These are phyloP conservation scores for Cardinalis cardinalis DNA, from an alignment of 2,113 vertebrate genomes.

Conservation along the genomic window DNA sequence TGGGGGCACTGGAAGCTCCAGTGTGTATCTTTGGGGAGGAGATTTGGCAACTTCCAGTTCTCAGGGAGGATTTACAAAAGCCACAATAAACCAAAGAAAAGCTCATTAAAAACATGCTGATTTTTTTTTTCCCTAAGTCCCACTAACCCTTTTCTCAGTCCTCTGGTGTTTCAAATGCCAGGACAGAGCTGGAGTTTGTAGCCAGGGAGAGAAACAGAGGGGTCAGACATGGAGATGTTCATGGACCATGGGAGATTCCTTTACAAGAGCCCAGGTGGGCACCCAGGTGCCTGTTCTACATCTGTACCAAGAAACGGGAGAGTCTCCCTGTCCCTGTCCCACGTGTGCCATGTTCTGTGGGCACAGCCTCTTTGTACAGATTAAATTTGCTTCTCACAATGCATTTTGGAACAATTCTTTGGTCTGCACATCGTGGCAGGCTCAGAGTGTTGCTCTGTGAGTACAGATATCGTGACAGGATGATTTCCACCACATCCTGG, in stretches of 20 bases:
- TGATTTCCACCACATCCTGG: background rate
- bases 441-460: background rate
- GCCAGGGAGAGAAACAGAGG: background rate
- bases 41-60: conserved; percentile 46
- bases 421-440: accelerated
- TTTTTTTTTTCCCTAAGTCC: background rate
- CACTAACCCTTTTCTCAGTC: background rate
- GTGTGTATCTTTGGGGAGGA: background rate
- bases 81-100: conserved; percentile 63
- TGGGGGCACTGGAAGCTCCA: conserved; percentile 31
- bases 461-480: accelerated
- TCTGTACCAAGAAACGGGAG: accelerated
- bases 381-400: background rate
- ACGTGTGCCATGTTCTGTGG: accelerated
- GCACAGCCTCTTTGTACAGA: background rate
- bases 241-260: background rate
- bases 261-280: background rate
- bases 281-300: background rate
- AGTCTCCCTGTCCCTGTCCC: accelerated
- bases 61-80: conserved; percentile 53
- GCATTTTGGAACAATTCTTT: background rate
- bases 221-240: background rate
- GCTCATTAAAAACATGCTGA: conserved; percentile 55
- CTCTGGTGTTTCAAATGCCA: background rate
- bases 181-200: background rate